Base-by-base conservation (phyloP, 2,113 vertebrate species). In the Tachysurus fulvidraco region DNA sequence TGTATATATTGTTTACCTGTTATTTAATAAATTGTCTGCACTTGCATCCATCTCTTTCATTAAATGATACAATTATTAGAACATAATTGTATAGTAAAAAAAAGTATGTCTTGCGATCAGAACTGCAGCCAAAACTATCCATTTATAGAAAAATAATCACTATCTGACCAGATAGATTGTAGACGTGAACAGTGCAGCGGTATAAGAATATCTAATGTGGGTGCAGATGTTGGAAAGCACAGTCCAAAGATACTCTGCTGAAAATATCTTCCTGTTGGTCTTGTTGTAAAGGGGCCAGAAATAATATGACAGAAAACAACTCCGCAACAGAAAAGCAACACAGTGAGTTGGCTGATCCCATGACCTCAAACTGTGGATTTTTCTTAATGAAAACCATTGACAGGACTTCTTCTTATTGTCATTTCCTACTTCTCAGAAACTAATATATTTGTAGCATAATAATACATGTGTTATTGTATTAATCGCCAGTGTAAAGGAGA, bases 321-420 rank as follows among this genome's bases (percentile, higher is more conserved):
- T 65, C 71, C 25, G 41, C 21, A 77, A 77, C 74, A 77, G 55
- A 23, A 36, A 57, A 80, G 78, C 55, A 41, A 2, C 13, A 19
- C 55, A 41, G 11, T 23, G 9, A 41, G 17, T 41, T 60, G 55
- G 52, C 19, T 60, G 11, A 80, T 80, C 78, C 30, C 28, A 80
- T 60, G 78, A 80, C 10, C 55, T 59, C 2, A 59, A 79, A 59
- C 78, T 2, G 5, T 23, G 28, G 4, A 23, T 44, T 74, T 25
- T n/a, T 41, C 23, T 59, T 9, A 2, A 80, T 80, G 28, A 41
- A 59, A 21, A 10, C 77, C 21, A 80, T 36, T 57, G 28, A 59
- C 77, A 80, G 14, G n/a, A 59, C 54, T 80, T 80, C 28, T 30
- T 80, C 28, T 80, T 80, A 60, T 59, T 41, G 30, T 80, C 55